Percentiles rank a stretch among this genome's conserved stretches.
phyloP scores from a whole-genome alignment of 2,888 invertebrate species.

The Ceraclea dissimilis region DNA sequence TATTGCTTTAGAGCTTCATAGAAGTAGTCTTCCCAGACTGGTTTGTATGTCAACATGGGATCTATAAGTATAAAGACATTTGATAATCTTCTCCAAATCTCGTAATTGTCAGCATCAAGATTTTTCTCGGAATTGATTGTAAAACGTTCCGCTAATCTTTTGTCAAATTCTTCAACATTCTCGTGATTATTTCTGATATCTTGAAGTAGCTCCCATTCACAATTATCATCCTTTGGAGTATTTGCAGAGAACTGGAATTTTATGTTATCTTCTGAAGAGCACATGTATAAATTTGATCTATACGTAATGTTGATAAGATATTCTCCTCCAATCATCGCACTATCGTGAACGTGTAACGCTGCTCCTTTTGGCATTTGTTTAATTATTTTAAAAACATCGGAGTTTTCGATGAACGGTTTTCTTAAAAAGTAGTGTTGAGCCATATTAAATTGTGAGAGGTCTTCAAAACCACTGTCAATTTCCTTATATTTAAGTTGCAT shows the following conservation, averaged over 20 bases:
- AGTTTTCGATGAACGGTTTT: conserved; percentile 50
- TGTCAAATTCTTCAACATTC: conserved; percentile 44
- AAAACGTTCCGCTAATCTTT: conserved; percentile 44
- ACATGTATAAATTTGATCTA: conserved; percentile 27
- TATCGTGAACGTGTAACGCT: conserved; percentile 62
- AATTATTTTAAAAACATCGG: conserved; percentile 59
- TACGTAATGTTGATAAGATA: conserved; percentile 58
- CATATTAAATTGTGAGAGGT: conserved; percentile 54
- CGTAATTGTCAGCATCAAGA: conserved; percentile 40
- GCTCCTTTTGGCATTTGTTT: conserved; percentile 68
- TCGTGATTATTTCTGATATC: conserved; percentile 37
- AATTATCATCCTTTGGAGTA: conserved; percentile 27
- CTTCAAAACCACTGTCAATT: conserved; percentile 44
- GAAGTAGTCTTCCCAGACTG: conserved; percentile 59
- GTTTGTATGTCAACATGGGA: conserved; percentile 52
- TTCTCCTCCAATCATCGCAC: conserved; percentile 53
- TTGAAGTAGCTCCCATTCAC: conserved; percentile 43
- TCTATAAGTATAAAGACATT: conserved; percentile 47
- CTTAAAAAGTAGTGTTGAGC: conserved; percentile 59
- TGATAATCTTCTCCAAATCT: conserved; percentile 53
- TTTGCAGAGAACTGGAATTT: conserved; percentile 31
- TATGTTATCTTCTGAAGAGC: neutral
- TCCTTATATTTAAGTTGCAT: conserved; percentile 52
- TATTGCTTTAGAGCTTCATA: conserved; percentile 55
- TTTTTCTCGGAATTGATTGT: conserved; percentile 50